Base-by-base conservation (phyloP, 2,113 vertebrate genomes). In the Eonycteris spelaea region DNA sequence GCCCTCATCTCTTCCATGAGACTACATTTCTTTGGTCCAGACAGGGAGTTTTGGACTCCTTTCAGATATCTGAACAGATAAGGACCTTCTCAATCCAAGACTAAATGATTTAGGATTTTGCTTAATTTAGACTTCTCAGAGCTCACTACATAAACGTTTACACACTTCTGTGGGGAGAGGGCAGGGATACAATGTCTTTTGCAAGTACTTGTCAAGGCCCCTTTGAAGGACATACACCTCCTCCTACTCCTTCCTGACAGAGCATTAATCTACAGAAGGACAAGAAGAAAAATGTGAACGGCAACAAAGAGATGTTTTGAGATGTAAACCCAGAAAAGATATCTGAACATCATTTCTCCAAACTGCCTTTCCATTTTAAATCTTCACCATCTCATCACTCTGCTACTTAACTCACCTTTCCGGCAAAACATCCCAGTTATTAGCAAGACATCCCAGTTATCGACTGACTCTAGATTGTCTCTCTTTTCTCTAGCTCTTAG, bases 201-300 rank as follows among this genome's bases (percentile, higher is more conserved):
- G 99, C 95, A 99, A 99, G 94, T 99, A 98, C 90, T 99, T 99
- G 98, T 99, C 99, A 98, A 99, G 97, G 83, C 99, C 98, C 53
- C 93, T 96, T 90, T 98, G 97, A 97, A 99, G 98, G 95, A 98
- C 97, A 87, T 98, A 96, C 65, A 97, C 98, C 75, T 99, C 98
- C 75, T 99, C 99, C 95, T 99, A 99, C 3, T 99, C 61, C 99
- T 98, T 19, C 99, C 99, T 40, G 99, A 99, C 97, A 99, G 98
- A 97, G 98, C 99, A 99, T 99, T 97, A 98, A 99, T 13, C 99
- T 98, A 99, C 86, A 11, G 4, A 53, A 97, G 14, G 15, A 12
- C 28, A 80, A 33, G 24, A 53, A 77, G 38, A 79, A 35, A 75
- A 57, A 90, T 3, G 7, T 45, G 55, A 71, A 63, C 2, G 19